Conservation (phyloP, 2,888 invertebrate genomes). For the Lymantria monacha region DNA sequence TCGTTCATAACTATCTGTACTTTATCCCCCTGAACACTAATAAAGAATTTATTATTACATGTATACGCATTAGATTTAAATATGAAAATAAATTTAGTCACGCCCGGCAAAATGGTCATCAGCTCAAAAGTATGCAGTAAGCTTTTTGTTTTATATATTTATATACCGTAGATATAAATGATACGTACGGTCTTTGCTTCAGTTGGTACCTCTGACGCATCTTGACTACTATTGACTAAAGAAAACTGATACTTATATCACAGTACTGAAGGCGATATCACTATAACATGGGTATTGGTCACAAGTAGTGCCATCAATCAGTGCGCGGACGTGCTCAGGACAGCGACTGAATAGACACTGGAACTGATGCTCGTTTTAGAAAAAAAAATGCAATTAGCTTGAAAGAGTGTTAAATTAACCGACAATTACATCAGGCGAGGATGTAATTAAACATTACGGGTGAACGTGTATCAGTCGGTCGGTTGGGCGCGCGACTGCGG, state of each 20-base stretch:
- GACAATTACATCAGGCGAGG: conserved; percentile 65
- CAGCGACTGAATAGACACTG: conserved; percentile 42
- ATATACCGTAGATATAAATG: conserved; percentile 29
- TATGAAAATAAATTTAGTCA: conserved; percentile 45
- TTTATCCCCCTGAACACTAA: conserved; percentile 45
- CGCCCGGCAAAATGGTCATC: conserved; percentile 41
- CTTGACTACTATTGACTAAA: conserved; percentile 43
- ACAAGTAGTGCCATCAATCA: conserved; percentile 44
- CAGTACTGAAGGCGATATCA: conserved; percentile 50
- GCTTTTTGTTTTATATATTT: conserved; percentile 28
- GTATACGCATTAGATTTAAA: conserved; percentile 43
- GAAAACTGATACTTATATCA: conserved; percentile 36
- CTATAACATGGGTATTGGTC: conserved; percentile 47
- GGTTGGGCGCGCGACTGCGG: conserved; percentile 75
- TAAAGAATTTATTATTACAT: conserved; percentile 42
- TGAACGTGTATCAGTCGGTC: conserved; percentile 76
- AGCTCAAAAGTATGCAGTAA: conserved; percentile 39
- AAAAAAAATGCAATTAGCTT: conserved; percentile 55
- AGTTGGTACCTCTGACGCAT: conserved; percentile 79
- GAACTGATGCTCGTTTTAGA: conserved; percentile 39
- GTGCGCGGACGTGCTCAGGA: conserved; percentile 30
- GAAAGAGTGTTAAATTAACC: conserved; percentile 63
- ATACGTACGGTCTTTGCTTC: conserved; percentile 77
- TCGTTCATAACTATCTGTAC: conserved; percentile 51
- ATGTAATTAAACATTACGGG: conserved; percentile 72